Percentiles rank a stretch among this genome's conserved stretches.
Evolutionary conservation across 2,888 invertebrate genomes (phyloP).

Genomic region (Augochlorella aurata): DNA sequence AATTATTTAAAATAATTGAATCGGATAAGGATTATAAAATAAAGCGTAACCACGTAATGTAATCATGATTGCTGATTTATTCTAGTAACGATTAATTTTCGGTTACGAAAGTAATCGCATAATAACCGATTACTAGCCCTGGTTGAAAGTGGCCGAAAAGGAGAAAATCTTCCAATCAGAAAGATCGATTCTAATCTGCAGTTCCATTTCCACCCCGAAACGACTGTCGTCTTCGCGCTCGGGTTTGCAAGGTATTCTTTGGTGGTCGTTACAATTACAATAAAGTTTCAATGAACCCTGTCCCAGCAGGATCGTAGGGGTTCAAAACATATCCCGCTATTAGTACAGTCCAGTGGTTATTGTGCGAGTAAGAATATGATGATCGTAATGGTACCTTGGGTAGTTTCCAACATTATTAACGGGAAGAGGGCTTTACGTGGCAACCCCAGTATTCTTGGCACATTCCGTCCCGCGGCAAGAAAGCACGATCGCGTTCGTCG

Average conservation of each 20-base stretch:
- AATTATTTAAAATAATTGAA: no score
- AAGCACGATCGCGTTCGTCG: not conserved
- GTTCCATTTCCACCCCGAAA: not conserved
- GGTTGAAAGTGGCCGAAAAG: not conserved
- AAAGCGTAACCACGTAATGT: no score
- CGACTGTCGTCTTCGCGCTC: constrained; percentile 3
- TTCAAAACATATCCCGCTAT: constrained; percentile 25
- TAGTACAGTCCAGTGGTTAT: constrained; percentile 23
- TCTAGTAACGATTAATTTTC: no score
- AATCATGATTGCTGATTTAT: no score
- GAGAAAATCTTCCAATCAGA: not conserved
- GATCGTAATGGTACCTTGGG: constrained; percentile 27
- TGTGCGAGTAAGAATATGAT: constrained; percentile 35
- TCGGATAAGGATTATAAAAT: no score
- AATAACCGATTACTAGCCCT: no score
- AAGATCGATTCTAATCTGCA: not conserved
- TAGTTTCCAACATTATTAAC: constrained; percentile 35
- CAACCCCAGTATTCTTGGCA: constrained; percentile 14
- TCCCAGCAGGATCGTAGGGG: constrained; percentile 11
- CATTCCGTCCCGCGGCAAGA: not conserved
- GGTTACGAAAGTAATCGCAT: no score
- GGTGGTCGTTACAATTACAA: constrained; percentile 22
- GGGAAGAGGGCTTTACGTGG: not conserved
- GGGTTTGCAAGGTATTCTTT: not conserved
- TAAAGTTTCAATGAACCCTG: constrained; percentile 35